These are phyloP conservation scores for Pantherophis guttatus DNA, from an alignment of 2,113 vertebrate genomes.

Conservation along the genomic window DNA sequence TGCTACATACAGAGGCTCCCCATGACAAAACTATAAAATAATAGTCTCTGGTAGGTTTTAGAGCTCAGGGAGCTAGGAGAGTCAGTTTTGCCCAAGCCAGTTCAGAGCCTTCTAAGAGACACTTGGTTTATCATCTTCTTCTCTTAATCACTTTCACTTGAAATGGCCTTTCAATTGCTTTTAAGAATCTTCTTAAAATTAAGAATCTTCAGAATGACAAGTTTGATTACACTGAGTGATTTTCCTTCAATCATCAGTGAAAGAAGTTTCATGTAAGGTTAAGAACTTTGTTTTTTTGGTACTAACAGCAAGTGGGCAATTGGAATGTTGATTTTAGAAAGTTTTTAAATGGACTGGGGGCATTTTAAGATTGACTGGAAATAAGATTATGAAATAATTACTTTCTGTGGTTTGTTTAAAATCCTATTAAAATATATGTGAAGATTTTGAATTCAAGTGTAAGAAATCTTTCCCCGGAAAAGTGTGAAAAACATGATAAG, in stretches of 20 bases:
- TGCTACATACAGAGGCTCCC: too few relatives aligned
- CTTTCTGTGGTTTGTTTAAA: too few relatives aligned
- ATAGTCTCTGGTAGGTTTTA: too few relatives aligned
- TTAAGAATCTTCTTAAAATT: not conserved
- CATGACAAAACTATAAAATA: too few relatives aligned
- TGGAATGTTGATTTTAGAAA: not conserved
- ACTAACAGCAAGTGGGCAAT: not conserved
- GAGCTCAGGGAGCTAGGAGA: too few relatives aligned
- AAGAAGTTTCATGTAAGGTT: not conserved
- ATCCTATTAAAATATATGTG: too few relatives aligned
- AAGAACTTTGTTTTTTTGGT: not conserved
- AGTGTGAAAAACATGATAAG: too few relatives aligned
- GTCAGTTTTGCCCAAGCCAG: too few relatives aligned
- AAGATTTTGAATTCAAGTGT: too few relatives aligned
- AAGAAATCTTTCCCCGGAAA: too few relatives aligned
- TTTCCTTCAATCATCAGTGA: not conserved
- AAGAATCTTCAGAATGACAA: not conserved
- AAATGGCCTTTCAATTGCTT: not conserved
- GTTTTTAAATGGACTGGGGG: not conserved
- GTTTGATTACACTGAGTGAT: not conserved
- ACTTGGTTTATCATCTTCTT: not conserved
- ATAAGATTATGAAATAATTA: too few relatives aligned
- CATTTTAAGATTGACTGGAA: not conserved
- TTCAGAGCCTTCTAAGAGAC: too few relatives aligned
- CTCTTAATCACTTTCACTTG: not conserved